Conservation (phyloP, 2,797 vertebrate species). For the Brotula barbata region DNA sequence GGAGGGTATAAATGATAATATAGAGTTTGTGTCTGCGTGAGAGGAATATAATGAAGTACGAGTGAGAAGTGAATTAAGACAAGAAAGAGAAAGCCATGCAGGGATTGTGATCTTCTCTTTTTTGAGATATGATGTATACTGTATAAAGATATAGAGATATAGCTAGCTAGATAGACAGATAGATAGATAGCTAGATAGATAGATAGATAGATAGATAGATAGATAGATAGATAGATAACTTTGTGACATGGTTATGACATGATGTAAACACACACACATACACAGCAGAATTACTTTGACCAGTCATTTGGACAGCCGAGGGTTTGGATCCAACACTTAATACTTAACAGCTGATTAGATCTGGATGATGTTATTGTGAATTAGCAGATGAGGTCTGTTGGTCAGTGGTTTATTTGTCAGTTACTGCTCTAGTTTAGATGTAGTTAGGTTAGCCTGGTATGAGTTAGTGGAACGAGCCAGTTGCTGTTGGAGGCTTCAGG, state of each 20-base stretch:
- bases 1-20: background rate
- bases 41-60: conserved; percentile 15
- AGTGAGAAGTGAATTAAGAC: too few species aligned
- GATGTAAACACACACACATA: conserved; percentile 33
- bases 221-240: background rate
- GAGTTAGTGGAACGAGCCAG: conserved; percentile 67
- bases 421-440: conserved; percentile 81
- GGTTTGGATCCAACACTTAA: conserved; percentile 59
- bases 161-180: conserved; percentile 24
- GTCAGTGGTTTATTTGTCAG: conserved; percentile 50
- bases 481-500: conserved; percentile 45
- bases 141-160: conserved; percentile 33
- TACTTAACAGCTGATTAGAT: conserved; percentile 60
- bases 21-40: too few species aligned
- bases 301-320: conserved; percentile 81
- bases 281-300: conserved; percentile 50
- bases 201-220: conserved; percentile 30
- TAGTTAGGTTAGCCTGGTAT: conserved; percentile 74
- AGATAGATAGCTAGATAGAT: conserved; percentile 28
- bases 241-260: conserved; percentile 5
- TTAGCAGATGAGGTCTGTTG: conserved; percentile 51
- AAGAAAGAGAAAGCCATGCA: too few species aligned
- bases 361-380: conserved; percentile 61
- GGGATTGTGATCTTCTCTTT: conserved; percentile 19
- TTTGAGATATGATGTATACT: too few species aligned